Evolutionary conservation across 2,888 invertebrate genomes (phyloP), one percentile per base, ranked within the genome.

Genomic region (Cephus pygmeus): DNA sequence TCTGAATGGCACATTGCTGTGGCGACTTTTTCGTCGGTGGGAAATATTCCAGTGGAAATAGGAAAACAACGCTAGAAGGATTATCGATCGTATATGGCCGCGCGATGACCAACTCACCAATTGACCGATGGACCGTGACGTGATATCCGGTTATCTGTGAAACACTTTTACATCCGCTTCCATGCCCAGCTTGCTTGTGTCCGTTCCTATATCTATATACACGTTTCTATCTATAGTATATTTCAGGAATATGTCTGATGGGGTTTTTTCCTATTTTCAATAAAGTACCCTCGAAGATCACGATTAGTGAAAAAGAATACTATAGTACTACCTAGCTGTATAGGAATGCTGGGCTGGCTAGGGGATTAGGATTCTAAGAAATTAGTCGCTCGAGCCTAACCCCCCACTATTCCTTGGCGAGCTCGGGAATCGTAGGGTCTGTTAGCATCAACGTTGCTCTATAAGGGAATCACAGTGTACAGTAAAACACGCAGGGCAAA

Each of bases 111-210:
- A 56, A 71, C 71, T 33, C 71, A n/a, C 31, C 33, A 71, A 31
- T 71, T 34, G 71, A 71, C 71, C 71, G 71, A 71, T 34, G 71
- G 71, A 71, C 71, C 71, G 71, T 71, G 71, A 71, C 71, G 71
- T 23, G 71, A 71, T 71, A 71, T 71, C 71, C 31, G 33, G 34
- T 71, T 71, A 71, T 71, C 71, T 34, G 34, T 71, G 31, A 34
- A 71, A 71, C 34, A 71, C 71, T 31, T 71, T 71, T 71, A 71
- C 71, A 34, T 71, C 12, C 71, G 71, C 71, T 71, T 71, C 71
- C 33, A 71, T 34, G 71, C 56, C 2, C 56, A 56, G 56, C 56
- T 56, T 56, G 56, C 56, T 56, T 56, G 23, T 56, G 9, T 9
- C 23, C 9, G 56, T 23, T 56, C 9, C 23, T 23, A 56, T 56